These are phyloP conservation scores for Forbesichthys papilliferus DNA, from an alignment of 2,113 vertebrate species.

Conservation along the genomic window DNA sequence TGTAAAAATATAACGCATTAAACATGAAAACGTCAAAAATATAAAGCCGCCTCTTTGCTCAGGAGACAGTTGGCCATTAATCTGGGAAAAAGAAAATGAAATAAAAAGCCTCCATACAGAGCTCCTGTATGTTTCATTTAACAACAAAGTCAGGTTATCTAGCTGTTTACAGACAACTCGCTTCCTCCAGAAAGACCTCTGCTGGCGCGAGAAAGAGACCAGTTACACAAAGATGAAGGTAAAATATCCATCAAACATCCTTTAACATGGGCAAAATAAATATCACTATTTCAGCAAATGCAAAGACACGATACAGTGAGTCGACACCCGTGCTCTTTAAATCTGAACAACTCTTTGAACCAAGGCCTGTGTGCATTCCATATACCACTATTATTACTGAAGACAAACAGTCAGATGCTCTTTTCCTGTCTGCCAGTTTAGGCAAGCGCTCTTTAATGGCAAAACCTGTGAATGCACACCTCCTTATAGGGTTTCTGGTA, in stretches of 20 bases:
- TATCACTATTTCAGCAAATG: too few relatives aligned
- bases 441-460: conserved; percentile 30
- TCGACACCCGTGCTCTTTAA: too few relatives aligned
- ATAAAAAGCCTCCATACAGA: conserved; percentile 71
- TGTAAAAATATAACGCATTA: conserved; percentile 80
- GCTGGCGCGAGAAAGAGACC: background rate
- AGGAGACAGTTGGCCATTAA: conserved; percentile 76
- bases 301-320: too few relatives aligned
- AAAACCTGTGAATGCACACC: conserved; percentile 57
- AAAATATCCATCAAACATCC: too few relatives aligned
- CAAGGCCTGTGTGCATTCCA: too few relatives aligned
- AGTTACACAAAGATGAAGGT: too few relatives aligned
- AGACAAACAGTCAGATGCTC: conserved; percentile 1
- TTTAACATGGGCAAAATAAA: too few relatives aligned
- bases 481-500: conserved; percentile 62
- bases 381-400: conserved; percentile 10
- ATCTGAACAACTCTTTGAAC: too few relatives aligned
- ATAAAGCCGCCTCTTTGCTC: conserved; percentile 77
- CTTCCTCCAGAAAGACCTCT: conserved; percentile 55
- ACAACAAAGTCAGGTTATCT: conserved; percentile 74
- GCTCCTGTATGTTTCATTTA: conserved; percentile 73
- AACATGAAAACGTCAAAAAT: conserved; percentile 83
- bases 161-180: conserved; percentile 59
- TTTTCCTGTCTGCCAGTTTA: conserved; percentile 50
- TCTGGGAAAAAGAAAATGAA: conserved; percentile 72